Percentiles rank a stretch among this genome's conserved stretches.
These are phyloP conservation scores for Aspidoscelis tigris DNA, from an alignment of 2,113 vertebrate species.

Conservation along the genomic window DNA sequence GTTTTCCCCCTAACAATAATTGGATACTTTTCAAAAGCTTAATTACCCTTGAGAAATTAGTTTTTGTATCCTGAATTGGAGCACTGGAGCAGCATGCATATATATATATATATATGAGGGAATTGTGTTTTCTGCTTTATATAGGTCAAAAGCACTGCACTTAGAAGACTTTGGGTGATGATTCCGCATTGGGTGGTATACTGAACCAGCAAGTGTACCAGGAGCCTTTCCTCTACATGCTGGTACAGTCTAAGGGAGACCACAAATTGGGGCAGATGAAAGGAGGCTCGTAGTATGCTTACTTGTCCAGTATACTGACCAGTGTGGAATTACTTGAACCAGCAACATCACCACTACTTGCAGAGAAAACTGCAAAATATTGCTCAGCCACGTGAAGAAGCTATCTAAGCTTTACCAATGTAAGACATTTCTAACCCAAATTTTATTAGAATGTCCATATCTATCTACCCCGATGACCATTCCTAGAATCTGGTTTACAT, in stretches of 20 bases:
- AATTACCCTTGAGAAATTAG: constrained; percentile 69
- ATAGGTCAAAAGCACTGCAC: constrained; percentile 25
- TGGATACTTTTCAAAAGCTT: constrained; percentile 67
- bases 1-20: constrained; percentile 56
- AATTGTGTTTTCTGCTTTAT: constrained; percentile 42
- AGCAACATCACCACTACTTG: background rate
- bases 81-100: constrained; percentile 20
- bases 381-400: background rate
- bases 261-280: too few species aligned
- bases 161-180: constrained; percentile 15
- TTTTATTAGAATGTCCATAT: too few species aligned
- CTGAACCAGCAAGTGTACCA: too few species aligned
- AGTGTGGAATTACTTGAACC: background rate
- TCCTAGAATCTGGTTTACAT: too few species aligned
- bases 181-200: too few species aligned
- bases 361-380: background rate
- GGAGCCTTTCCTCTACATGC: too few species aligned
- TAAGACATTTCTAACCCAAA: too few species aligned
- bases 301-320: too few species aligned
- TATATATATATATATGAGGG: background rate
- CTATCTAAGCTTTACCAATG: too few species aligned
- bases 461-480: too few species aligned
- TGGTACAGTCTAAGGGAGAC: too few species aligned
- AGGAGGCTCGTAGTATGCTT: too few species aligned
- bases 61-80: constrained; percentile 48